These are phyloP conservation scores for Aurelia sp. DNA, from an alignment of 30 jellyfish, hydroid and myxozoan species.

Conservation along the genomic window DNA sequence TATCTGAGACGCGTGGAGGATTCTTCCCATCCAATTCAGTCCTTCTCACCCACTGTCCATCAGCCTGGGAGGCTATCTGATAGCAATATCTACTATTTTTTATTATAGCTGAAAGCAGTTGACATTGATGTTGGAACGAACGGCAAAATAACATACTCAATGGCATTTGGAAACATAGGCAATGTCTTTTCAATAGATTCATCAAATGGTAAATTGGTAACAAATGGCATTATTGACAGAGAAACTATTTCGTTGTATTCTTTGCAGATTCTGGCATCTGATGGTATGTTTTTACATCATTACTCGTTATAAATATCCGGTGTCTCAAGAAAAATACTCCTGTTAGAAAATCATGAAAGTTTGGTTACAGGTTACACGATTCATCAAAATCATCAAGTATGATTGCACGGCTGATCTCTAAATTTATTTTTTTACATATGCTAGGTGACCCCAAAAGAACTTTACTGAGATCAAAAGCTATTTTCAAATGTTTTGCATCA, in stretches of 20 bases:
- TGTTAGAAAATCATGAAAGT: no score
- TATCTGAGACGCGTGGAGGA: no score
- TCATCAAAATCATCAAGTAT: no score
- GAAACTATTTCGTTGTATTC: conserved; percentile 30
- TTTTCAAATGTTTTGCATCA: no score
- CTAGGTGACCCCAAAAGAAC: no score
- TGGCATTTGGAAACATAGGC: conserved; percentile 71
- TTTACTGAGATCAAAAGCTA: no score
- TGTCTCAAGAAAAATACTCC: no score
- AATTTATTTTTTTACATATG: no score
- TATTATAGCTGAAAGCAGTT: conserved; percentile 54
- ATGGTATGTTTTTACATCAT: conserved; percentile 22
- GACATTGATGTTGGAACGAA: conserved; percentile 78
- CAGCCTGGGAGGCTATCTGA: not conserved
- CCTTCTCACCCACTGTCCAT: no score
- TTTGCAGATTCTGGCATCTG: conserved; percentile 55
- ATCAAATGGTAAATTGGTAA: conserved; percentile 17
- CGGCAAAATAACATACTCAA: conserved; percentile 54
- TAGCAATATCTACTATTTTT: not conserved
- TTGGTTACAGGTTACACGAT: no score
- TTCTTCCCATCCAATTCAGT: no score
- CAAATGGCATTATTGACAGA: conserved; percentile 30
- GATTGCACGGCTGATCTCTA: no score
- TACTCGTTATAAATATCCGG: not conserved
- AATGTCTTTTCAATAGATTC: conserved; percentile 39